Base-by-base conservation (phyloP, 2,113 vertebrate genomes). In the Murina feae region DNA sequence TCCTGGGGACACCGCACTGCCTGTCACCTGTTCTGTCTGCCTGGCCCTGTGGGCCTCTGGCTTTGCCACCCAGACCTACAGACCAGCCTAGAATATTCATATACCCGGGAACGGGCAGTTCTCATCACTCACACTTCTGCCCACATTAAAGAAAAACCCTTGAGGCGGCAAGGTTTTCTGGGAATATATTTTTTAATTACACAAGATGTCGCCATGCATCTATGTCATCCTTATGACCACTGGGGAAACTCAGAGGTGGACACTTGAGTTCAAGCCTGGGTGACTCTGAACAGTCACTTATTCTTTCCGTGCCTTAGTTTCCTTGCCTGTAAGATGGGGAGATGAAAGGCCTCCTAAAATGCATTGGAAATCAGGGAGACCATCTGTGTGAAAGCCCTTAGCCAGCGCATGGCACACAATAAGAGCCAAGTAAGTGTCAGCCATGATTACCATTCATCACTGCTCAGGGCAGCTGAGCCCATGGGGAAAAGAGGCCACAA, bases 131-230 rank as follows among this genome's bases (percentile, higher is more conserved):
- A 47, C 47, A 69, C 42, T 79, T 53, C 74, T 82, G 68, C 35
- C 75, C 49, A 78, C 39, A n/a, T 51, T 71, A 9, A 78, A 89
- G 47, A 93, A 79, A 90, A 80, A 49, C 13, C 60, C 75, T 53
- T 47, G 18, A 81, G 39, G n/a, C 35, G 75, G 44, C 84, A 32
- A 86, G 63, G 25, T 39, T 82, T 91, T 68, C 89, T 72, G 90
- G 85, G 68, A 49, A 65, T 4, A n/a, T 5, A 30, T n/a, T 25
- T 42, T n/a, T 84, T 72, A 9, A 42, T 81, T 44, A 17, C 16
- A n/a, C 79, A 42, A 66, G 11, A 28, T 44, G 20, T 90, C 16
- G 2, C 51, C 47, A 47, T 32, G 78, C 14, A n/a, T 44, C 68
- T 18, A 11, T 65, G n/a, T 74, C 58, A 42, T 49, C 49, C n/a